phyloP scores from a whole-genome alignment of 2,113 vertebrate species.

The Semnornis frantzii region DNA sequence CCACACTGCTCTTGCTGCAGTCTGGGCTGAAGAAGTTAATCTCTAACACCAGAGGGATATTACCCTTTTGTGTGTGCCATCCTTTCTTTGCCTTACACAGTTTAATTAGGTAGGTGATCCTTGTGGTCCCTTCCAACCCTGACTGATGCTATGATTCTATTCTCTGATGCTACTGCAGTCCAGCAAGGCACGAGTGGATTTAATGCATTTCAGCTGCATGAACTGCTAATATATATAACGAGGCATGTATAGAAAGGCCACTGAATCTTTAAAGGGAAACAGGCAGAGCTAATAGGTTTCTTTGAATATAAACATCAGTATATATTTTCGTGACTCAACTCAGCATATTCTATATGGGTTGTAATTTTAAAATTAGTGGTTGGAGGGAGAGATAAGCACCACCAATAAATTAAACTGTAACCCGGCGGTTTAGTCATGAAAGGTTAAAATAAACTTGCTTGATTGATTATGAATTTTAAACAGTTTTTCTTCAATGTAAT shows the following conservation, averaged over 20 bases:
- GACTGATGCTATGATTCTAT: too few species aligned
- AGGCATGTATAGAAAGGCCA: conserved; percentile 46
- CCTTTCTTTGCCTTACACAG: neutral
- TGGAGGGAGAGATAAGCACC: conserved; percentile 70
- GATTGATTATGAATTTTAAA: conserved; percentile 87
- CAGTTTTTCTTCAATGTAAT: conserved; percentile 83
- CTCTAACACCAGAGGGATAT: neutral
- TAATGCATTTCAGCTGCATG: conserved; percentile 47
- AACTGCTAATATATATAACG: conserved; percentile 43
- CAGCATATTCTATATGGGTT: conserved; percentile 67
- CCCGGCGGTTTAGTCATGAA: conserved; percentile 76
- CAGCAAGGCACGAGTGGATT: conserved; percentile 33
- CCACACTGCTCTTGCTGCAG: neutral
- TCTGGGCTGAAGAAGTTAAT: neutral
- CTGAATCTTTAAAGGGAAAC: conserved; percentile 67
- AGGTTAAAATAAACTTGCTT: conserved; percentile 85
- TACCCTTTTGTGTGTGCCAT: neutral
- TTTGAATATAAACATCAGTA: conserved; percentile 72
- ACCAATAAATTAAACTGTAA: conserved; percentile 77
- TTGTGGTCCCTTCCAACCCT: too few species aligned
- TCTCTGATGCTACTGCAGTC: neutral
- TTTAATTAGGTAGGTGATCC: neutral
- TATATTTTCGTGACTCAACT: conserved; percentile 73
- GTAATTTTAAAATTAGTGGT: conserved; percentile 78
- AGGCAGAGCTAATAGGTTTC: conserved; percentile 64